Base-by-base conservation (phyloP, 92 coral and sea anemone species). In the Epizoanthus fatuus region DNA sequence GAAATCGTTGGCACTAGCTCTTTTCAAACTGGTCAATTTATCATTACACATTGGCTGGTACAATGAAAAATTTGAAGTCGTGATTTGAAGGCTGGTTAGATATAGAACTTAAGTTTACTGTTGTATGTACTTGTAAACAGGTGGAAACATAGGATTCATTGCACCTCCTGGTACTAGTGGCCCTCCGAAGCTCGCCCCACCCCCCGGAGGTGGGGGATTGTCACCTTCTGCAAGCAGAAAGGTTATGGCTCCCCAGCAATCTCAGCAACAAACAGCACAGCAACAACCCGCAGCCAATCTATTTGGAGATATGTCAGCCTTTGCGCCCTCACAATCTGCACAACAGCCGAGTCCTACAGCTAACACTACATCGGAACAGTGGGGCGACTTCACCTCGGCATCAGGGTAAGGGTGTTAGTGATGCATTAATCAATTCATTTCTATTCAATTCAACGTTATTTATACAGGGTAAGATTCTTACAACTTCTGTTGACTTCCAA, bases 331-430 rank as follows among this genome's bases (percentile, higher is more conserved):
- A 1, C 93, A 82, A 80, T 93, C 89, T 54, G 80, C 78, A 55
- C 88, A 88, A 51, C 95, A 71, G 64, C 92, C 90, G 64, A 69
- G 40, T 14, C 38, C 94, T 59, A 62, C 85, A 39, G 63, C 68
- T 8, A 49, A 10, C 53, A 69, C 88, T 68, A 92, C 77, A 1
- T 74, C 87, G 9, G 80, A 85, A 0, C 87, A 97, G 44, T 97
- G 99, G 99, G 99, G 99, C 10, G 99, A 95, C 87, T 97, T 97
- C 70, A 89, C 99, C 13, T 81, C 99, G 0, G 98, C 99, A 25
- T 83, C 96, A 44, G 92, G 90, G 92, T 91, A 75, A 67, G 85
- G 60, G 16, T 44, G 25, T 14, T 44, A 2, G 8, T 4, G 47
- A 0, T 44, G 35, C 2, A 29, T 29, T 29, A 29, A 29, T 29